These are phyloP conservation scores for Ceryle rudis DNA, from an alignment of 2,797 vertebrate species.

Conservation along the genomic window DNA sequence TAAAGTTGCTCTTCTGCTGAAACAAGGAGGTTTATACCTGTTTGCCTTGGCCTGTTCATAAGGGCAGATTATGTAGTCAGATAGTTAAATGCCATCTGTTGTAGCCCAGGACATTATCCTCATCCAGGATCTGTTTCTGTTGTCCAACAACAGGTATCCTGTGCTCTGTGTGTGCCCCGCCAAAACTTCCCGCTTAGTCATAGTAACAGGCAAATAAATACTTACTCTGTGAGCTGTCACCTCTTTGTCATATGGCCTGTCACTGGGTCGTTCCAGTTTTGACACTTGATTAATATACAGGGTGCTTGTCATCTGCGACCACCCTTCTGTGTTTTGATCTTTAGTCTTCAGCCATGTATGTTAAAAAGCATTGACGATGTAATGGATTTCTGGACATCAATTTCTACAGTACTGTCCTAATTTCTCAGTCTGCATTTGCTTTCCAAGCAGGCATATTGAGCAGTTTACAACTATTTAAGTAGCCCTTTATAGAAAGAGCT, in stretches of 20 bases:
- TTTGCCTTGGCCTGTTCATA: no score
- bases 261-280: background rate
- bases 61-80: no score
- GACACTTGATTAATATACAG: background rate
- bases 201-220: no score
- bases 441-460: background rate
- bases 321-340: background rate
- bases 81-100: no score
- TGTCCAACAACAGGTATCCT: no score
- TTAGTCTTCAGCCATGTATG: background rate
- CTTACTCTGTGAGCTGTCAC: background rate
- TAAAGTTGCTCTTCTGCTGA: no score
- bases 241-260: no score
- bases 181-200: no score
- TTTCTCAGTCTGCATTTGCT: background rate
- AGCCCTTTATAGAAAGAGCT: background rate
- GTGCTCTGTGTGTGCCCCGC: no score
- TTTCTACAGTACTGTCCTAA: background rate
- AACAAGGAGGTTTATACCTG: no score
- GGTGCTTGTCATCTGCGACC: background rate
- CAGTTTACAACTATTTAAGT: background rate
- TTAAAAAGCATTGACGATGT: background rate
- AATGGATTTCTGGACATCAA: background rate
- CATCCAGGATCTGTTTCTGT: no score
- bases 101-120: no score